A percentile compares a stretch with the other conserved stretches of the same genome.
These are phyloP conservation scores for Pomatostomus ruficeps DNA, from an alignment of 2,113 vertebrate genomes.

Conservation along the genomic window DNA sequence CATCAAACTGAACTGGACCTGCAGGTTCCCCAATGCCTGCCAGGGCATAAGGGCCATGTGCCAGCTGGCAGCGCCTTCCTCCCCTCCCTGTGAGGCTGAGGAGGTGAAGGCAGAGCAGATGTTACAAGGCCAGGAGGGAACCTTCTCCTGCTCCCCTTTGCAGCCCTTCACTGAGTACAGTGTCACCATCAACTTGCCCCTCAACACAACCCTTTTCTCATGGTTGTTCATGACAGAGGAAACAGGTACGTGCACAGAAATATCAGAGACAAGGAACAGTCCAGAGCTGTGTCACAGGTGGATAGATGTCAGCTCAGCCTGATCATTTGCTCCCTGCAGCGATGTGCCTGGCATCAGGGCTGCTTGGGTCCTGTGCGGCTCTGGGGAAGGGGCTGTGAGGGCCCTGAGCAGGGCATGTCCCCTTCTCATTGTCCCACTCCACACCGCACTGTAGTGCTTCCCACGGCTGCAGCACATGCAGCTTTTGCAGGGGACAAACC, in stretches of 20 bases:
- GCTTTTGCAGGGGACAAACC: not conserved
- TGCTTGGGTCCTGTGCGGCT: not conserved
- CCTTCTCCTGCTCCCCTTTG: not conserved
- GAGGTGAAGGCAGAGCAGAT: not conserved
- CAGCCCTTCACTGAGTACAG: not conserved
- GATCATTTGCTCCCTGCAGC: not conserved
- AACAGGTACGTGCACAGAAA: not conserved
- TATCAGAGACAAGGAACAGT: no score
- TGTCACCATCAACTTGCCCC: not conserved
- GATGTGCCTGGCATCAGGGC: not conserved
- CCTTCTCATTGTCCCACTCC: not conserved
- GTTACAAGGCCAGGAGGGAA: not conserved
- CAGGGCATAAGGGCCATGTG: not conserved
- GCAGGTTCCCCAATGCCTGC: not conserved
- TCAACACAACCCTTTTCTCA: not conserved
- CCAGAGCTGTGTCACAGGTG: not conserved
- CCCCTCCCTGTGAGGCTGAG: not conserved
- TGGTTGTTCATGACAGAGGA: not conserved
- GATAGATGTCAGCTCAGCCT: not conserved
- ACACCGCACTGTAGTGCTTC: no score
- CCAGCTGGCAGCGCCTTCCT: not conserved
- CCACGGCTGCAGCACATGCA: not conserved
- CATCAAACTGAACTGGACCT: slow-evolving; percentile 17
- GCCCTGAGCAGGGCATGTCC: not conserved
- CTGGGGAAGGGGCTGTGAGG: not conserved